phyloP scores from a whole-genome alignment of 2,797 vertebrate species.

The Syngnathus rostellatus region DNA sequence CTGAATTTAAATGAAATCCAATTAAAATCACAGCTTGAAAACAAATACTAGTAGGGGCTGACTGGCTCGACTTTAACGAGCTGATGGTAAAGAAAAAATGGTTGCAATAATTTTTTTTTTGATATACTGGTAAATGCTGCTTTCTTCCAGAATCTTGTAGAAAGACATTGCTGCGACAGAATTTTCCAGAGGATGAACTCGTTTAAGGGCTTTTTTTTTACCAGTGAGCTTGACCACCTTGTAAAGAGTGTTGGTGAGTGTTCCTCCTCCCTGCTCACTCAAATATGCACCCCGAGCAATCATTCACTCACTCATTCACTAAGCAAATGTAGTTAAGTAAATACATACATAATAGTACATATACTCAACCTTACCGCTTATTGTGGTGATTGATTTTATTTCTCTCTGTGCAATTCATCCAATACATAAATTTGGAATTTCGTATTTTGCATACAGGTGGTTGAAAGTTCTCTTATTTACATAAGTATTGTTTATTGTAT shows the following conservation, averaged over 20 bases:
- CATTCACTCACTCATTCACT: conserved; percentile 2
- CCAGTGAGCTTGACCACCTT: conserved; percentile 29
- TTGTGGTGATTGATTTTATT: not conserved
- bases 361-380: not conserved
- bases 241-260: conserved; percentile 32
- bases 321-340: conserved; percentile 1
- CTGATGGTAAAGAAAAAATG: conserved; percentile 34
- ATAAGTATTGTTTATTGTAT: too few species aligned
- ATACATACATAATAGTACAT: not conserved
- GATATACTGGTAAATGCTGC: conserved; percentile 8
- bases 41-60: conserved; percentile 31
- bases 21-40: conserved; percentile 54
- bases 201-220: conserved; percentile 40
- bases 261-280: conserved; percentile 17
- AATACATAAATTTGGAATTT: not conserved
- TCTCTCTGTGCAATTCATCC: not conserved
- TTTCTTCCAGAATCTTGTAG: conserved; percentile 10
- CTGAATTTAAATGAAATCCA: conserved; percentile 49
- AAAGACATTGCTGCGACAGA: conserved; percentile 8
- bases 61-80: conserved; percentile 30
- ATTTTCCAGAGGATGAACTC: conserved; percentile 39
- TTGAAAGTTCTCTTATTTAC: too few species aligned
- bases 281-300: not conserved
- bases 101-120: conserved; percentile 30
- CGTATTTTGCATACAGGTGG: not conserved